A percentile compares a stretch with the other conserved stretches of the same genome.
These are phyloP conservation scores for Eospalax fontanierii DNA, from an alignment of 2,797 vertebrate genomes.

Conservation along the genomic window DNA sequence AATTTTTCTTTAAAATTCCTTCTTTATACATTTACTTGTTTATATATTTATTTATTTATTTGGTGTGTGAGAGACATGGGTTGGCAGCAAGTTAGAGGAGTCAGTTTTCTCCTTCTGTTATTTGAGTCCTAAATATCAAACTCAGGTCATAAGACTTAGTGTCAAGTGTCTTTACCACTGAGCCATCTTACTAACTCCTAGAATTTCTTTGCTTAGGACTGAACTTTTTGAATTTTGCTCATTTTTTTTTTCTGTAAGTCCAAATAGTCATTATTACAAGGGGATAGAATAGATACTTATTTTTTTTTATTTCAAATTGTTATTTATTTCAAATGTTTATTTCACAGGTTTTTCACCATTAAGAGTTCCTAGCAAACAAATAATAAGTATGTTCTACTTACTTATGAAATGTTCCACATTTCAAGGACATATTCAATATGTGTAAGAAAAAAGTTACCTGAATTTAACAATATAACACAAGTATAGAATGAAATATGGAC, in stretches of 20 bases:
- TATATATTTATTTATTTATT: neutral
- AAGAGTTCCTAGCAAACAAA: constrained; percentile 50
- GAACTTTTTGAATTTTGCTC: neutral
- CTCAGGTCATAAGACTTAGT: neutral
- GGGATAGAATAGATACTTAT: constrained; percentile 28
- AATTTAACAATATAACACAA: neutral
- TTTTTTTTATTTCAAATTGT: neutral
- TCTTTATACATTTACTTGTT: neutral
- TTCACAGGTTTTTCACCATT: constrained; percentile 35
- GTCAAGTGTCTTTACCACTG: neutral
- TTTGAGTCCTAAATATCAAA: neutral
- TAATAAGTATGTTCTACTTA: neutral
- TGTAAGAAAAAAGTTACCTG: neutral
- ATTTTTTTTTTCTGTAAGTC: constrained; percentile 40
- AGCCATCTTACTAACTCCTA: neutral
- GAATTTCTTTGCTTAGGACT: constrained; percentile 55
- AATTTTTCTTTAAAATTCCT: neutral
- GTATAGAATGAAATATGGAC: neutral
- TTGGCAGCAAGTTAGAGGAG: neutral
- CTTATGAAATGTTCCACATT: too few relatives aligned
- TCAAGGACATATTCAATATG: neutral
- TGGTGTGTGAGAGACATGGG: neutral
- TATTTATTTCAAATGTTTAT: too few relatives aligned
- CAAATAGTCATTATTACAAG: constrained; percentile 1
- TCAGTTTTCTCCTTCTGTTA: too few relatives aligned